Percentiles rank a stretch among this genome's conserved stretches.
Conservation (phyloP, 2,888 invertebrate genomes). For the Troides aeacus region DNA sequence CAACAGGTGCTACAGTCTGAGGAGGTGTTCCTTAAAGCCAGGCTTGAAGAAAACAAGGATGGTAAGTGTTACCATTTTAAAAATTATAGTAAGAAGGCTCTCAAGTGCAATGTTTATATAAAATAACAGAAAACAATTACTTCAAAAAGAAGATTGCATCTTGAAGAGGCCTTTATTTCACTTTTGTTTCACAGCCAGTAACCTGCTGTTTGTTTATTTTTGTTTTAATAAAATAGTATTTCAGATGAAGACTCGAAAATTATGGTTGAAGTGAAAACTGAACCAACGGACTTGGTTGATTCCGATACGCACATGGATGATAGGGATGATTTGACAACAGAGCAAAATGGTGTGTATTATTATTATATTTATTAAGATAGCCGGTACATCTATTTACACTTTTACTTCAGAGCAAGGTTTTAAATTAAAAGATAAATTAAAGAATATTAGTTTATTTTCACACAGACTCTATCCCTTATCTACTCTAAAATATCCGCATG, state of each 20-base stretch:
- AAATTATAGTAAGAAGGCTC: not conserved
- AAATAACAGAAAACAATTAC: too few species aligned
- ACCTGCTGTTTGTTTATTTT: not conserved
- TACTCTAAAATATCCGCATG: too few species aligned
- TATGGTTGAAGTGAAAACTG: conserved; percentile 50
- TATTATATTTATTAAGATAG: not conserved
- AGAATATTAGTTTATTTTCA: too few species aligned
- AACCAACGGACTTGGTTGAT: conserved; percentile 40
- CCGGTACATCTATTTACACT: too few species aligned
- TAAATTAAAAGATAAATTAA: too few species aligned
- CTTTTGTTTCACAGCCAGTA: too few species aligned
- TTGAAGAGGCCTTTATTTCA: too few species aligned
- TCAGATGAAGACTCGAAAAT: conserved; percentile 41
- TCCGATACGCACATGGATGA: conserved; percentile 38
- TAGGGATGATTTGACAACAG: conserved; percentile 25
- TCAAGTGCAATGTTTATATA: not conserved
- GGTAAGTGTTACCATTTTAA: conserved; percentile 37
- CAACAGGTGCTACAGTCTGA: conserved; percentile 61
- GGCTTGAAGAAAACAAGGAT: conserved; percentile 47
- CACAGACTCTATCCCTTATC: too few species aligned
- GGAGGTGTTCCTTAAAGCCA: conserved; percentile 52
- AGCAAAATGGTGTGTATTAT: conserved; percentile 19
- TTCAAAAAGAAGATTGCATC: too few species aligned
- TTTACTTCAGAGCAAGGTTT: too few species aligned
- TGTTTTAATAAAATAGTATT: conserved; percentile 10